These are phyloP conservation scores for Erinaceus europaeus DNA, from an alignment of 2,113 vertebrate species.

Conservation along the genomic window DNA sequence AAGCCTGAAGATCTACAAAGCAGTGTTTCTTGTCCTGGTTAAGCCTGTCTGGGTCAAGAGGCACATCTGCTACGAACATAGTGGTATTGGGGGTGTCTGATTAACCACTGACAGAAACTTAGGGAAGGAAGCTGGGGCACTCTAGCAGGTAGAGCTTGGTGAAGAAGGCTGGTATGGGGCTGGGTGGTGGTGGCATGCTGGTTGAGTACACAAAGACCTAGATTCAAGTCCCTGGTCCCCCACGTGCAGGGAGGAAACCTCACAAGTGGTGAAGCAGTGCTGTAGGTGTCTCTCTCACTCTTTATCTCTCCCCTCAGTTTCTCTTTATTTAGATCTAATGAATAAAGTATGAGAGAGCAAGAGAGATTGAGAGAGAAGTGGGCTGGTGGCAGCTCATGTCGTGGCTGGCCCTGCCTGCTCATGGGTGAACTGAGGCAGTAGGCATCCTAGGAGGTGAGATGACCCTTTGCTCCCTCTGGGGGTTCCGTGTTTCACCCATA, in stretches of 20 bases:
- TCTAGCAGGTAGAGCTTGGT: neutral
- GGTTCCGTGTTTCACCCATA: neutral
- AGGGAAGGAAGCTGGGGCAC: neutral
- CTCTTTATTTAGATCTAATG: no score
- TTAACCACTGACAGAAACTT: rapidly evolving
- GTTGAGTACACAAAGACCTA: no score
- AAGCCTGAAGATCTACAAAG: neutral
- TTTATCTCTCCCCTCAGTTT: no score
- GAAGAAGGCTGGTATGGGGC: no score
- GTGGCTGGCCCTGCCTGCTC: neutral
- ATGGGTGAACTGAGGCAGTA: rapidly evolving
- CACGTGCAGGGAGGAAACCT: no score
- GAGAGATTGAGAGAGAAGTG: no score
- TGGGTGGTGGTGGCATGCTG: no score
- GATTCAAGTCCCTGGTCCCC: no score
- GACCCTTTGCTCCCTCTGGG: neutral
- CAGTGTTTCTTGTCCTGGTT: neutral
- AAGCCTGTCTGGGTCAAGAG: neutral
- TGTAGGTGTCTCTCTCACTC: no score
- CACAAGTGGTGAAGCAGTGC: no score
- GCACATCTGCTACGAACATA: neutral
- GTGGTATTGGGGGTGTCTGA: neutral
- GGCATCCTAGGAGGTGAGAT: neutral
- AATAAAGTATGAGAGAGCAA: no score
- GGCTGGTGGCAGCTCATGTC: rapidly evolving